Conservation (phyloP, 2,113 vertebrate genomes). For the Myrmecophaga tridactyla region DNA sequence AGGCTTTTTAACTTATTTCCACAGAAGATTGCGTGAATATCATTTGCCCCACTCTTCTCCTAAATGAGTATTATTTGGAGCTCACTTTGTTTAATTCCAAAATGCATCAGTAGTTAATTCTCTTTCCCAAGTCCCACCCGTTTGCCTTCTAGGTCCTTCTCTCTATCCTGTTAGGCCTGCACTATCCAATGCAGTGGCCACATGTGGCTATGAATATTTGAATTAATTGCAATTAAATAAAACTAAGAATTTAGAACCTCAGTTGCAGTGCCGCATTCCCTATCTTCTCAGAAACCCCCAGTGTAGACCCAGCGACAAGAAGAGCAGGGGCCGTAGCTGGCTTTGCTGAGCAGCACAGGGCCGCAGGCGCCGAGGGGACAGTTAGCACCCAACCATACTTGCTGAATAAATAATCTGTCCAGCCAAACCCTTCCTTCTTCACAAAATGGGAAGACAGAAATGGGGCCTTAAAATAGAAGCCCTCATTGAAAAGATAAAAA, state of each 20-base stretch:
- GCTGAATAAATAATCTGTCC: not conserved
- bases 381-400: not conserved
- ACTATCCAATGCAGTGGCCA: not conserved
- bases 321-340: not conserved
- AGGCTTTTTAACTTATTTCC: conserved; percentile 39
- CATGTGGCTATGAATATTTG: not conserved
- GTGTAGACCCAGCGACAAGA: not conserved
- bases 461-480: not conserved
- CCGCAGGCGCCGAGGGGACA: not conserved
- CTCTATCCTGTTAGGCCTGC: not conserved
- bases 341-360: not conserved
- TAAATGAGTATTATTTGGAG: conserved; percentile 1
- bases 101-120: not conserved
- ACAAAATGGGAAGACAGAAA: not conserved
- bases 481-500: not conserved
- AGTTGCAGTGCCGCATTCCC: not conserved
- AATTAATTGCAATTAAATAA: not conserved
- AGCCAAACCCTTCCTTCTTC: not conserved
- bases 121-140: not conserved
- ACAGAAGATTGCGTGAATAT: not conserved
- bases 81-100: not conserved
- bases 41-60: not conserved
- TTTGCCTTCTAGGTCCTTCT: not conserved
- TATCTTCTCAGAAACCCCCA: not conserved
- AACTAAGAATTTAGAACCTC: not conserved